Conservation (phyloP, 2,797 vertebrate species). For the Myotis myotis region DNA sequence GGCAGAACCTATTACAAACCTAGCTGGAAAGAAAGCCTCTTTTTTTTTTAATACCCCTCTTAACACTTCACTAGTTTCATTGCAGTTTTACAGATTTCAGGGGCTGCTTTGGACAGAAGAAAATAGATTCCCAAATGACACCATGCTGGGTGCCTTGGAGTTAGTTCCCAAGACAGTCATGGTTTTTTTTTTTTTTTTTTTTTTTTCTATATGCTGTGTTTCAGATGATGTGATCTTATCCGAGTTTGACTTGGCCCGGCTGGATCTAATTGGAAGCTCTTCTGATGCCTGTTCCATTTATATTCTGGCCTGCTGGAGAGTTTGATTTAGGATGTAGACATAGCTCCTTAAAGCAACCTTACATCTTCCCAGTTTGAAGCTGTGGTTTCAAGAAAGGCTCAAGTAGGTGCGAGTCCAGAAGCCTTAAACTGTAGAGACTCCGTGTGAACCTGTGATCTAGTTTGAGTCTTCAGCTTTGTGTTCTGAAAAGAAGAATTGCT, state of each 20-base stretch:
- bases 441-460: slow-evolving; percentile 52
- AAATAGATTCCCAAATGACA: slow-evolving; percentile 54
- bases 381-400: slow-evolving; percentile 75
- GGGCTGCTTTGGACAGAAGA: slow-evolving; percentile 55
- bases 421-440: slow-evolving; percentile 71
- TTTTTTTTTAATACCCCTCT: slow-evolving; percentile 36
- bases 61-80: slow-evolving; percentile 57
- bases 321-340: slow-evolving; percentile 80
- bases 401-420: slow-evolving; percentile 60
- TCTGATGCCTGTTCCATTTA: slow-evolving; percentile 78
- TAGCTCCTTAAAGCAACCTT: slow-evolving; percentile 74
- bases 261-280: slow-evolving; percentile 82
- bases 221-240: slow-evolving; percentile 78
- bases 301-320: slow-evolving; percentile 78
- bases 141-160: neutral
- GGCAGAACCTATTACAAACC: slow-evolving; percentile 61
- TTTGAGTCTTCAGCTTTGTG: slow-evolving; percentile 55
- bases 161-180: neutral
- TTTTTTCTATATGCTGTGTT: slow-evolving; percentile 20
- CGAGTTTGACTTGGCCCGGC: slow-evolving; percentile 73
- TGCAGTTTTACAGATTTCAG: slow-evolving; percentile 73
- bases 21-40: slow-evolving; percentile 51
- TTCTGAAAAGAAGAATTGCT: neutral
- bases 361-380: slow-evolving; percentile 76
- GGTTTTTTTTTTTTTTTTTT: neutral